These are phyloP conservation scores for Carassius carassius DNA, from an alignment of 2,113 vertebrate species.

Conservation along the genomic window DNA sequence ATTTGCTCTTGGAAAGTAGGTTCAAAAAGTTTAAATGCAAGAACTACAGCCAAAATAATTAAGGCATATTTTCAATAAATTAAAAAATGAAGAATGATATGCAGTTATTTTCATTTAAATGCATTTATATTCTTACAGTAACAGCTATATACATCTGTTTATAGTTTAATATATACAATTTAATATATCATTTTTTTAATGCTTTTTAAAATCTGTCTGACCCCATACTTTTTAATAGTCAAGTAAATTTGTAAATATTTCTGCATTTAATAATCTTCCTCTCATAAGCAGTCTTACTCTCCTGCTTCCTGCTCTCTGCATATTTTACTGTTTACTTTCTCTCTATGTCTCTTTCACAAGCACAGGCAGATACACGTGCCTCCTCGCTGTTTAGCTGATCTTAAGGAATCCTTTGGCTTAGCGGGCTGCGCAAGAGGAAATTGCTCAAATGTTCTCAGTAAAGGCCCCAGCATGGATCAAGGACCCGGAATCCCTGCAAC, in stretches of 20 bases:
- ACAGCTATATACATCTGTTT: no score
- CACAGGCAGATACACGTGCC: constrained; percentile 57
- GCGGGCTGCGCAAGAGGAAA: constrained; percentile 58
- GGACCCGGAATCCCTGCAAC: constrained; percentile 35
- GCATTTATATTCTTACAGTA: no score
- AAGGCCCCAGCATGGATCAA: constrained; percentile 44
- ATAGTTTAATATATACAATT: not conserved
- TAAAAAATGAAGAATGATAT: no score
- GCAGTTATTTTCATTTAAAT: no score
- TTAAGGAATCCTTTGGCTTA: constrained; percentile 46
- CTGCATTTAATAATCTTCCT: not conserved
- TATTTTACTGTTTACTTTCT: constrained; percentile 13
- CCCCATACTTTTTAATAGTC: not conserved
- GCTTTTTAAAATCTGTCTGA: not conserved
- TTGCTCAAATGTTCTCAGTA: constrained; percentile 65
- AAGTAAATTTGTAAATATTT: not conserved
- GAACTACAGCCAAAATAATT: no score
- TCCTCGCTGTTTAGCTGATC: constrained; percentile 38
- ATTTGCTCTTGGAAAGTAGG: no score
- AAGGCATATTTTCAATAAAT: no score
- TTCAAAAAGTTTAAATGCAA: no score
- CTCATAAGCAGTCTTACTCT: not conserved
- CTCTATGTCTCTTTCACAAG: constrained; percentile 47
- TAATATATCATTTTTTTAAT: not conserved
- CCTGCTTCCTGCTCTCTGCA: not conserved